A percentile compares a stretch with the other conserved stretches of the same genome.
Conservation (phyloP, 2,113 vertebrate genomes). For the Lophius piscatorius region DNA sequence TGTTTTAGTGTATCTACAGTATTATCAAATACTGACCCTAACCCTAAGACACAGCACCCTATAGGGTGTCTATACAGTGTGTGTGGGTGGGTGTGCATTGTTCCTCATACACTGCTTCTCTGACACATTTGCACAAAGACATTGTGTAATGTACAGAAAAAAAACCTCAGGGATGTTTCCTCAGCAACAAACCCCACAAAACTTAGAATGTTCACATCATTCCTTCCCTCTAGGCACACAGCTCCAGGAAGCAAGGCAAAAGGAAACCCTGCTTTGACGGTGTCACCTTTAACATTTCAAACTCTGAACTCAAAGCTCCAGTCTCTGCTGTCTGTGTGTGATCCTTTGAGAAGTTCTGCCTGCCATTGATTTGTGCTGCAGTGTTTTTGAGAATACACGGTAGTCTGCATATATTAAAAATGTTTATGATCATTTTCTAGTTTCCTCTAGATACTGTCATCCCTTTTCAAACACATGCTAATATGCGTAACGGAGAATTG, state of each 20-base stretch:
- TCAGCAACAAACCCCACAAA: constrained; percentile 41
- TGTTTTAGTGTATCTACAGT: too few relatives aligned
- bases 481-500: constrained; percentile 1
- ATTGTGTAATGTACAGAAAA: constrained; percentile 52
- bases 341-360: constrained; percentile 18
- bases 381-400: background rate
- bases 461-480: background rate
- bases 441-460: background rate
- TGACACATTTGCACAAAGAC: constrained; percentile 31
- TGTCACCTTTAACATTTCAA: constrained; percentile 35
- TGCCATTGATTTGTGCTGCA: constrained; percentile 11
- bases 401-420: constrained; percentile 1
- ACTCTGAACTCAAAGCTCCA: constrained; percentile 27
- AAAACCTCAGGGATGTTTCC: constrained; percentile 54
- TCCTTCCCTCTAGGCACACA: constrained; percentile 39
- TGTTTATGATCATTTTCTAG: background rate
- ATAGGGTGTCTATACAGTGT: background rate
- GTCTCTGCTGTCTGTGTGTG: constrained; percentile 5
- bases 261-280: constrained; percentile 38
- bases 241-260: constrained; percentile 33
- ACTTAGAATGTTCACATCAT: constrained; percentile 15
- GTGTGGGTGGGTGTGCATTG: background rate
- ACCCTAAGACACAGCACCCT: too few relatives aligned
- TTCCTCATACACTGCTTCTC: constrained; percentile 7
- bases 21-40: too few relatives aligned